phyloP scores from a whole-genome alignment of 2,113 vertebrate genomes.

The Corydoras maculifer region DNA sequence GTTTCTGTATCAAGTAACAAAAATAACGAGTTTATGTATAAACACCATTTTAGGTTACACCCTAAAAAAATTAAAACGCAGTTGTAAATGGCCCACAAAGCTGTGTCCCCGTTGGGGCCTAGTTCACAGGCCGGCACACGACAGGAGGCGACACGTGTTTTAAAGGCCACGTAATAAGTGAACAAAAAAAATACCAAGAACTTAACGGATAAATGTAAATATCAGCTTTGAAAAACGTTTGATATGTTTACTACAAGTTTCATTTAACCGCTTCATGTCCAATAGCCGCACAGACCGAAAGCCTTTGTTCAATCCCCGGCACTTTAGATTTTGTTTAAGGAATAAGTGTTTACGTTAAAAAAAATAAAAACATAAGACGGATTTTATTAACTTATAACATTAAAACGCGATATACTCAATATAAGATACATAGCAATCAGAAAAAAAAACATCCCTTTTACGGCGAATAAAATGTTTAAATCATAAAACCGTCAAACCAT shows the following conservation, averaged over 20 bases:
- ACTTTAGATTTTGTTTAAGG: conserved; percentile 22
- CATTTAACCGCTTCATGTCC: not conserved
- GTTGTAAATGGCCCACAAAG: not conserved
- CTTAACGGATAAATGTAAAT: not conserved
- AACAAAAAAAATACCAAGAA: conserved; percentile 55
- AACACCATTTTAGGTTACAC: not conserved
- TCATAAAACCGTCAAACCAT: too few relatives aligned
- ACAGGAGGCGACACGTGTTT: conserved; percentile 66
- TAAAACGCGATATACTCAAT: too few relatives aligned
- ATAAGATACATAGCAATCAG: too few relatives aligned
- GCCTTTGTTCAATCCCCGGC: conserved; percentile 60
- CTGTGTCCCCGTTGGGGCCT: conserved; percentile 42
- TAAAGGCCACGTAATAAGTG: conserved; percentile 47
- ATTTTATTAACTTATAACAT: too few relatives aligned
- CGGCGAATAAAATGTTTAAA: too few relatives aligned
- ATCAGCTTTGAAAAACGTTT: not conserved
- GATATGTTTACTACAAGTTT: not conserved
- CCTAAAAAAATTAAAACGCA: not conserved
- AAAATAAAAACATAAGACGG: too few relatives aligned
- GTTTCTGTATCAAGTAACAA: conserved; percentile 46
- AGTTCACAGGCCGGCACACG: conserved; percentile 45
- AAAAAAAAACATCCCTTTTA: too few relatives aligned
- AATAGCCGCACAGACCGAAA: not conserved
- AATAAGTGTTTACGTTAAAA: too few relatives aligned
- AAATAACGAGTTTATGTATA: not conserved